These are phyloP conservation scores for Ganaspis brasiliensis DNA, from an alignment of 2,888 invertebrate genomes.

Conservation along the genomic window DNA sequence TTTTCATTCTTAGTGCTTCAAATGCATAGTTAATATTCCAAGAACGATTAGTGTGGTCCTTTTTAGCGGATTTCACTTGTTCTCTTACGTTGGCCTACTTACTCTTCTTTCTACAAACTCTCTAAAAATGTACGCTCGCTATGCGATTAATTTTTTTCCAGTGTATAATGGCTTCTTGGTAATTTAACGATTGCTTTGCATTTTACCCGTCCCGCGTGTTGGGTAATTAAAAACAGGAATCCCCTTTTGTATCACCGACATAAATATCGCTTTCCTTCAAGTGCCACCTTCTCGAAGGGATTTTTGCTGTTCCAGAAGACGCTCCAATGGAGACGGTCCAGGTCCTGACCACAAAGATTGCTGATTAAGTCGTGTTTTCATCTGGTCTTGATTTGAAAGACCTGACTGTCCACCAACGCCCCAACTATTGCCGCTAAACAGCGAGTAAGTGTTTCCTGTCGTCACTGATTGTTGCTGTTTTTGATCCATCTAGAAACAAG, in stretches of 20 bases:
- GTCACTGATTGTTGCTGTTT: slow-evolving; percentile 72
- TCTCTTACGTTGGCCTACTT: slow-evolving; percentile 37
- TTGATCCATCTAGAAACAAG: slow-evolving; percentile 75
- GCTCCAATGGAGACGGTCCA: slow-evolving; percentile 90
- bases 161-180: slow-evolving; percentile 41
- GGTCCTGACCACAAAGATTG: slow-evolving; percentile 90
- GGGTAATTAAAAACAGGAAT: slow-evolving; percentile 63
- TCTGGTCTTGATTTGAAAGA: slow-evolving; percentile 68
- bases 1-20: slow-evolving; percentile 58
- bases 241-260: slow-evolving; percentile 65
- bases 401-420: slow-evolving; percentile 67
- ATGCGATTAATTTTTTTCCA: slow-evolving; percentile 39
- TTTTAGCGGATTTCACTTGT: slow-evolving; percentile 41
- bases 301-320: slow-evolving; percentile 90
- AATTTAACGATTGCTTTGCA: slow-evolving; percentile 50
- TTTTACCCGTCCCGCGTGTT: slow-evolving; percentile 64
- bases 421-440: slow-evolving; percentile 82
- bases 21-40: slow-evolving; percentile 47
- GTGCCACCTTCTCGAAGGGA: slow-evolving; percentile 82
- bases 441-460: slow-evolving; percentile 82
- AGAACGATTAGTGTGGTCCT: slow-evolving; percentile 47
- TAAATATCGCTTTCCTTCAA: slow-evolving; percentile 70
- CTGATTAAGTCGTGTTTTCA: slow-evolving; percentile 73
- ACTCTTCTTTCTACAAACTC: slow-evolving; percentile 54
- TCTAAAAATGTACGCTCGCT: slow-evolving; percentile 47